Evolutionary conservation across 2,888 invertebrate species (phyloP).

Genomic region (Scrobipalpa costella): DNA sequence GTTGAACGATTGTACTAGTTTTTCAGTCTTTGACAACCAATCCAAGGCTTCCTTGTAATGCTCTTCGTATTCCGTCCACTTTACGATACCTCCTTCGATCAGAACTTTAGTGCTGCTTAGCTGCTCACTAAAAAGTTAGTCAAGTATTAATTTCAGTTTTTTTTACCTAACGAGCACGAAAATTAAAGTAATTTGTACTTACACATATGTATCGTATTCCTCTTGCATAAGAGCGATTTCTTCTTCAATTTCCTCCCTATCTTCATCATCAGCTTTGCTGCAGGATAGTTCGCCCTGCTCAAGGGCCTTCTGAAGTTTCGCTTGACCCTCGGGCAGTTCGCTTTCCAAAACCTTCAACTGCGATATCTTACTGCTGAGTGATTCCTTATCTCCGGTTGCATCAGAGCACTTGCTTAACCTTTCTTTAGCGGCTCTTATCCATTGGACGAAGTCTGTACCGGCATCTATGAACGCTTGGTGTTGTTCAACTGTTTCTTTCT

Average conservation of each 20-base stretch:
- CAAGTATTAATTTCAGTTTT: neutral
- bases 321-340: conserved; percentile 91
- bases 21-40: conserved; percentile 94
- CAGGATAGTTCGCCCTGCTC: conserved; percentile 94
- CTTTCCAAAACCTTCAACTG: conserved; percentile 92
- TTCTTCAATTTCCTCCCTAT: conserved; percentile 94
- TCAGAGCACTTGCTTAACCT: conserved; percentile 94
- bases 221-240: conserved; percentile 95
- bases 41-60: conserved; percentile 93
- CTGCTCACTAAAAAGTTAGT: conserved; percentile 82
- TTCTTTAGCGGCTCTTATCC: conserved; percentile 96
- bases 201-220: conserved; percentile 92
- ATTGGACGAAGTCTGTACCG: conserved; percentile 94
- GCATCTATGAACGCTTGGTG: conserved; percentile 96
- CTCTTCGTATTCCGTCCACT: conserved; percentile 97
- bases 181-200: conserved; percentile 54
- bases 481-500: conserved; percentile 93
- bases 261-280: conserved; percentile 90
- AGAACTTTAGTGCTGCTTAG: conserved; percentile 89
- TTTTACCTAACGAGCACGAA: too few species aligned
- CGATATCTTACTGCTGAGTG: conserved; percentile 91
- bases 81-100: conserved; percentile 93
- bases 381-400: conserved; percentile 95
- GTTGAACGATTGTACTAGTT: conserved; percentile 92
- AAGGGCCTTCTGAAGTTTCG: conserved; percentile 90